phyloP scores from a whole-genome alignment of 2,113 vertebrate species.

The Xenus cinereus region DNA sequence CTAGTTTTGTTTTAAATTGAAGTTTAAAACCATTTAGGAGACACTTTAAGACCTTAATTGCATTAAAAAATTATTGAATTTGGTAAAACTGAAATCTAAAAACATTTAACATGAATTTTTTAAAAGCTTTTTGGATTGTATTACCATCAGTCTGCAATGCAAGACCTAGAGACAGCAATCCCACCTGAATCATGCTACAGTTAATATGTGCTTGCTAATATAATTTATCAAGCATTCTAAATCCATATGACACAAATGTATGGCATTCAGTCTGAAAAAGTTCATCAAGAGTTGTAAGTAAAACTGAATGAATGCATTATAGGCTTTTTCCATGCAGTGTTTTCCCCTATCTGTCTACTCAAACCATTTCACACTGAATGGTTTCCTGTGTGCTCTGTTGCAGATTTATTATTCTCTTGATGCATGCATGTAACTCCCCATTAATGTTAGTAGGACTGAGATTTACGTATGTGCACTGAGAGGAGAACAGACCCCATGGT shows the following conservation, averaged over 20 bases:
- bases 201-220: slow-evolving; percentile 31
- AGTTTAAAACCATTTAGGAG: background rate
- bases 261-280: background rate
- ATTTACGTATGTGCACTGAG: slow-evolving; percentile 62
- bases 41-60: background rate
- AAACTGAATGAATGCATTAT: background rate
- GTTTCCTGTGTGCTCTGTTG: slow-evolving; percentile 24
- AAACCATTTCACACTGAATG: slow-evolving; percentile 47
- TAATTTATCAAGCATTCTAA: slow-evolving; percentile 28
- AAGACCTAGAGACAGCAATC: background rate
- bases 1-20: background rate
- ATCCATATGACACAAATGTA: background rate
- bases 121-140: background rate
- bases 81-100: background rate
- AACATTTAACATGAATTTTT: background rate
- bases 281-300: slow-evolving; percentile 43
- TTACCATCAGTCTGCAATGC: background rate
- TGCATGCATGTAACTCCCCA: slow-evolving; percentile 44
- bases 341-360: slow-evolving; percentile 39
- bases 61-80: background rate
- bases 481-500: slow-evolving; percentile 57
- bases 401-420: slow-evolving; percentile 58
- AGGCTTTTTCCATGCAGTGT: background rate
- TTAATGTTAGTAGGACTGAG: slow-evolving; percentile 64
- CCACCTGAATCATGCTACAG: slow-evolving; percentile 19